Conservation (phyloP, 2,888 invertebrate species). For the Yponomeuta sedellus region DNA sequence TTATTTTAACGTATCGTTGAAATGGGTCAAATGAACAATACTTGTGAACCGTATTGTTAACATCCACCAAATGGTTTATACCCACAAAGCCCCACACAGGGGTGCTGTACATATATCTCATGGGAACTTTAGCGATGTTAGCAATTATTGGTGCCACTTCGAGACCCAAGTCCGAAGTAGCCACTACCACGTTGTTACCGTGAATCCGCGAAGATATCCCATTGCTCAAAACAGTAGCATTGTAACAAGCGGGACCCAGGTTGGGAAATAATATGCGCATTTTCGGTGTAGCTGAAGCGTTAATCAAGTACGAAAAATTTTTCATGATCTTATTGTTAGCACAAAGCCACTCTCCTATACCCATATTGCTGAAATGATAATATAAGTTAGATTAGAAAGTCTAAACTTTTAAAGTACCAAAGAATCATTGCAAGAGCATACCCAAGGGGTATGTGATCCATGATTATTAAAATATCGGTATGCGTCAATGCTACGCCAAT, state of each 20-base stretch:
- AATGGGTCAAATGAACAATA: constrained; percentile 70
- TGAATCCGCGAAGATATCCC: constrained; percentile 44
- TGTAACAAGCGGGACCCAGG: constrained; percentile 74
- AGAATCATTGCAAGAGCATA: constrained; percentile 29
- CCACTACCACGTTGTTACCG: constrained; percentile 71
- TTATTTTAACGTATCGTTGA: constrained; percentile 62
- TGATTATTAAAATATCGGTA: constrained; percentile 69
- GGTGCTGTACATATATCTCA: constrained; percentile 72
- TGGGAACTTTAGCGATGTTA: constrained; percentile 58
- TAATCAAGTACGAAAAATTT: constrained; percentile 63
- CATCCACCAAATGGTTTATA: constrained; percentile 72
- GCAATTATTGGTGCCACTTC: constrained; percentile 56
- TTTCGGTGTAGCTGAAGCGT: constrained; percentile 58
- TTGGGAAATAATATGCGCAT: constrained; percentile 73
- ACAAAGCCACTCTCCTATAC: constrained; percentile 56
- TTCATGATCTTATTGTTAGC: constrained; percentile 51
- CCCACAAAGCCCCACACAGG: constrained; percentile 81
- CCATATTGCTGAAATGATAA: constrained; percentile 40
- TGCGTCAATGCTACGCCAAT: constrained; percentile 62
- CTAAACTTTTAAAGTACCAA: neutral
- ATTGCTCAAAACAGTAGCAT: constrained; percentile 68
- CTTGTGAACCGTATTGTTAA: constrained; percentile 69
- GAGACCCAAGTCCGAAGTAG: constrained; percentile 75
- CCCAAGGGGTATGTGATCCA: constrained; percentile 63
- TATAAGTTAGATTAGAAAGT: neutral